phyloP scores from a whole-genome alignment of 2,888 invertebrate species.

The Perdita meconis region DNA sequence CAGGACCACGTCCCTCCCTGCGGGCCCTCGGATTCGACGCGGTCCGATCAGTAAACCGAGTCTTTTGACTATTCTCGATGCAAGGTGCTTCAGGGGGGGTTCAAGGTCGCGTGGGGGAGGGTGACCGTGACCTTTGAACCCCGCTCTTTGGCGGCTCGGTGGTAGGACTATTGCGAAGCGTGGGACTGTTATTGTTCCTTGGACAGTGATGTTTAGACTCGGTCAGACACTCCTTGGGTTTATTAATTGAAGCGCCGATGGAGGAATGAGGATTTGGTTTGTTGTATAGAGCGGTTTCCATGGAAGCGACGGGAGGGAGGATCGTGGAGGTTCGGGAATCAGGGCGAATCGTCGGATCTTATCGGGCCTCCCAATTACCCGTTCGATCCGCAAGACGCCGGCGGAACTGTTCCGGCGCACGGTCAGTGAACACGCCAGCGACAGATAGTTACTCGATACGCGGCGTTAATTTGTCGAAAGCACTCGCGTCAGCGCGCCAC shows the following conservation, averaged over 20 bases:
- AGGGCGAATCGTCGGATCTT: slow-evolving; percentile 50
- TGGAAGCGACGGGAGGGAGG: background rate
- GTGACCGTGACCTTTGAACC: too few species aligned
- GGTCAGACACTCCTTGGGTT: too few species aligned
- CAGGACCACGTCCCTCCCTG: slow-evolving; percentile 44
- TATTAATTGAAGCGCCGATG: too few species aligned
- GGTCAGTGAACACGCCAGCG: slow-evolving; percentile 48
- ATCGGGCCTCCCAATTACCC: slow-evolving; percentile 57
- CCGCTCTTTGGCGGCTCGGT: too few species aligned
- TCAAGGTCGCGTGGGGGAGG: too few species aligned
- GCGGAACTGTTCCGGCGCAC: slow-evolving; percentile 34
- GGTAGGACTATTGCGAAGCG: too few species aligned
- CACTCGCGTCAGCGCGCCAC: slow-evolving; percentile 74
- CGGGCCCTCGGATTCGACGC: slow-evolving; percentile 1
- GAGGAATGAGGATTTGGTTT: too few species aligned
- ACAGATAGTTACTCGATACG: slow-evolving; percentile 74
- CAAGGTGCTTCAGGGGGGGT: background rate
- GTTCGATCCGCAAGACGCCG: slow-evolving; percentile 65
- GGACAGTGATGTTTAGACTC: too few species aligned
- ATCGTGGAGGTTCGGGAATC: slow-evolving; percentile 13
- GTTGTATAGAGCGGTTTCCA: background rate
- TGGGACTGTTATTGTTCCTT: too few species aligned
- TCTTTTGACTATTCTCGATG: background rate
- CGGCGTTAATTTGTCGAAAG: slow-evolving; percentile 78
- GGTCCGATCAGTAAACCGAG: background rate